phyloP scores from a whole-genome alignment of 1,140 invertebrate genomes.

The Heliothis virescens region DNA sequence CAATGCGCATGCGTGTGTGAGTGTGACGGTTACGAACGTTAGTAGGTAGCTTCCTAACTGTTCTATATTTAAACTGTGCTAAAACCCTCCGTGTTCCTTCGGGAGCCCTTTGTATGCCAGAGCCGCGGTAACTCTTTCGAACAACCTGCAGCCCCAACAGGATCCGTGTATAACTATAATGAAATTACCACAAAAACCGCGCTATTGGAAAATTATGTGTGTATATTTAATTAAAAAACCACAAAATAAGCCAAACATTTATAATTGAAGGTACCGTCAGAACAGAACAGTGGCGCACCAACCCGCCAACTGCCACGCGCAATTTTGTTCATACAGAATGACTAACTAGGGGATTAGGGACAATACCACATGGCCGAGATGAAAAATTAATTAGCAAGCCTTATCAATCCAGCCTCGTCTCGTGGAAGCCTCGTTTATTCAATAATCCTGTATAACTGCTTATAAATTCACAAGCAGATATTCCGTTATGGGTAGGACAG shows the following conservation, averaged over 20 bases:
- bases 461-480: conserved; percentile 37
- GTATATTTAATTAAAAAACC: conserved; percentile 6
- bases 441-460: conserved; percentile 34
- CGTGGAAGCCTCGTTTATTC: background rate
- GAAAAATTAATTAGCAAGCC: conserved; percentile 45
- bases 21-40: too few relatives aligned
- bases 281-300: background rate
- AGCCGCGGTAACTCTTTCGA: too few relatives aligned
- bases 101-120: too few relatives aligned
- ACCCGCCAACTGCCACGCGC: conserved; percentile 16
- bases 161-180: too few relatives aligned
- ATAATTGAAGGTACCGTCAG: conserved; percentile 7
- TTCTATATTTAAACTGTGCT: too few relatives aligned
- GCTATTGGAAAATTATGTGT: too few relatives aligned
- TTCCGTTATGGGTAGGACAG: background rate
- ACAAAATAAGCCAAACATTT: conserved; percentile 29
- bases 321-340: conserved; percentile 45
- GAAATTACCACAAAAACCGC: too few relatives aligned
- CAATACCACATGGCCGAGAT: conserved; percentile 38
- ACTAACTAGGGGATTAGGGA: conserved; percentile 35
- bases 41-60: too few relatives aligned
- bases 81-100: too few relatives aligned
- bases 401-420: conserved; percentile 24
- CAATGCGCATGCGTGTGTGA: too few relatives aligned
- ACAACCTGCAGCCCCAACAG: too few relatives aligned